phyloP scores from a whole-genome alignment of 2,113 vertebrate genomes.

The Hemibagrus wyckioides region DNA sequence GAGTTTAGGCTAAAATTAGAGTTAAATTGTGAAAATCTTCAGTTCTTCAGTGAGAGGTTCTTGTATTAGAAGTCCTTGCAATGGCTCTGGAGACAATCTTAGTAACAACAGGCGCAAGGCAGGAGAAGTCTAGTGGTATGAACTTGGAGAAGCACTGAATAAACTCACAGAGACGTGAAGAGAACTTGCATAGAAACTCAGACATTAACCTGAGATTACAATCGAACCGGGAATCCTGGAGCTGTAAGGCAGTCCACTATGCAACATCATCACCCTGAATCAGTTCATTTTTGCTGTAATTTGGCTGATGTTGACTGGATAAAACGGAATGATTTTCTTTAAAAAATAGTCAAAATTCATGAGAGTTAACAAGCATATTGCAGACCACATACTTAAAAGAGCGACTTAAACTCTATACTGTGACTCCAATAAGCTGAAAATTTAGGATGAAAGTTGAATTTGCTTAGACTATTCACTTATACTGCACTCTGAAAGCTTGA shows the following conservation, averaged over 20 bases:
- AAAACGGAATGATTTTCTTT: not conserved
- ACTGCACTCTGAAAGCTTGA: constrained; percentile 4
- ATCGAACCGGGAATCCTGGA: not conserved
- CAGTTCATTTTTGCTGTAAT: not conserved
- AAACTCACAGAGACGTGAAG: not conserved
- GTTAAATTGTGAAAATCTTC: not conserved
- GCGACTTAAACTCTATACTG: not conserved
- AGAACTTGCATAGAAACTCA: not conserved
- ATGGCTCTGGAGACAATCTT: not conserved
- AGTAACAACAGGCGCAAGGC: not conserved
- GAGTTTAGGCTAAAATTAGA: constrained; percentile 46
- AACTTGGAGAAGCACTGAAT: no score
- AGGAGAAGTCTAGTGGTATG: not conserved
- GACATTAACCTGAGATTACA: not conserved
- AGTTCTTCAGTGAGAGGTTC: not conserved
- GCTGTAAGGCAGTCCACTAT: not conserved
- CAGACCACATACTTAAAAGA: not conserved
- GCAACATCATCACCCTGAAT: not conserved
- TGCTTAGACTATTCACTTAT: not conserved
- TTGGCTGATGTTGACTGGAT: not conserved
- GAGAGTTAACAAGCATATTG: not conserved
- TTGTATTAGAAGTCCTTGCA: not conserved
- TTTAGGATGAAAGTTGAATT: constrained; percentile 14
- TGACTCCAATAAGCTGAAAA: not conserved
- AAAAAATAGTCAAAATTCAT: not conserved